These are phyloP conservation scores for Drosophila melanosoma DNA, from an alignment of 2,888 invertebrate genomes.

Conservation along the genomic window DNA sequence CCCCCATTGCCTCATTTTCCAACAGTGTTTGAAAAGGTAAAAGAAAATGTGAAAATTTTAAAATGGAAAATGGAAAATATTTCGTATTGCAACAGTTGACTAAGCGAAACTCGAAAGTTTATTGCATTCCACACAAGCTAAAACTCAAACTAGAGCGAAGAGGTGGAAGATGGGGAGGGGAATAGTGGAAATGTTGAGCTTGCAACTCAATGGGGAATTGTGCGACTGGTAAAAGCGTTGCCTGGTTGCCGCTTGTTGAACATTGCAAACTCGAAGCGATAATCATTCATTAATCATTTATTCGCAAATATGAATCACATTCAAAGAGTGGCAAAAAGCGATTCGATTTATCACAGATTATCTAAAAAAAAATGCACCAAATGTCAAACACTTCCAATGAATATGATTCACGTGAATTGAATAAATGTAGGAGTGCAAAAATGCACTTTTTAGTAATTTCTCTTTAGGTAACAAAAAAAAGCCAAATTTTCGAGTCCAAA, in stretches of 20 bases:
- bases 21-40: not conserved
- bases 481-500: too few species aligned
- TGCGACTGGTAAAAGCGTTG: not conserved
- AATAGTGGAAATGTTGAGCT: not conserved
- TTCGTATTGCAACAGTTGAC: conserved; percentile 34
- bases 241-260: conserved; percentile 6
- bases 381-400: not conserved
- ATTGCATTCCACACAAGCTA: conserved; percentile 68
- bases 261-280: conserved; percentile 47
- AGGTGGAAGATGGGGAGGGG: not conserved
- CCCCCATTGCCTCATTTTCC: not conserved
- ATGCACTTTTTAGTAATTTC: not conserved
- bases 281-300: conserved; percentile 69
- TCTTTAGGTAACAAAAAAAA: too few species aligned
- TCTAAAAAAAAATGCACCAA: not conserved
- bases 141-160: not conserved
- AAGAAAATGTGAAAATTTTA: conserved; percentile 14
- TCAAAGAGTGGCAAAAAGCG: conserved; percentile 42
- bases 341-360: conserved; percentile 17
- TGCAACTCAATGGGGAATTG: conserved; percentile 15
- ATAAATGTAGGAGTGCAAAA: conserved; percentile 2
- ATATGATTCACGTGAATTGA: conserved; percentile 4
- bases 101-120: conserved; percentile 57
- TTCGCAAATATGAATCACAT: conserved; percentile 53
- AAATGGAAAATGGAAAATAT: conserved; percentile 33